Conservation (phyloP, 2,888 invertebrate species). For the Hirtodrosophila histrioides region DNA sequence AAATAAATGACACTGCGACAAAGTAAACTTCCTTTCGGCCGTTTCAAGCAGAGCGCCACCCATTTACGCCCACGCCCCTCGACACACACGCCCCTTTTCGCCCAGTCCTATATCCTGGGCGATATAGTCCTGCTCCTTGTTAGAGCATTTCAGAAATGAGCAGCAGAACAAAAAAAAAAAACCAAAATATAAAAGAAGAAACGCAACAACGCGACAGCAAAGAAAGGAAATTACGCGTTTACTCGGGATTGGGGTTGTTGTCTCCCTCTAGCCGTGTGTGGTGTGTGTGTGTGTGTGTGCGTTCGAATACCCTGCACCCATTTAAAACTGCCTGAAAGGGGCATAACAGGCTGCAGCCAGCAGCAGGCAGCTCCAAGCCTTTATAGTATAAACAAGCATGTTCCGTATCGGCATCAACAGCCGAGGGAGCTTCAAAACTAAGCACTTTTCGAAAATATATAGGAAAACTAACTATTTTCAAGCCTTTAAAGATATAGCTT, state of each 20-base stretch:
- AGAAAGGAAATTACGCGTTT: slow-evolving; percentile 64
- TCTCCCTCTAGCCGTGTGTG: slow-evolving; percentile 15
- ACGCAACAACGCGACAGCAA: slow-evolving; percentile 16
- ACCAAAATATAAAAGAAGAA: neutral
- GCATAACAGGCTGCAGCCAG: too few species aligned
- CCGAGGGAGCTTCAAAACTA: too few species aligned
- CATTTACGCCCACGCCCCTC: slow-evolving; percentile 24
- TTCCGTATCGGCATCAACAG: too few species aligned
- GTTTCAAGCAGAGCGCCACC: slow-evolving; percentile 19
- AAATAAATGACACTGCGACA: slow-evolving; percentile 78
- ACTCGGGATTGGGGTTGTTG: slow-evolving; percentile 45
- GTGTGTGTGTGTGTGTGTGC: slow-evolving; percentile 10
- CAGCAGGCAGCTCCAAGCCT: too few species aligned
- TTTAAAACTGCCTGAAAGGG: too few species aligned
- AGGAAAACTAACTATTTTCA: too few species aligned
- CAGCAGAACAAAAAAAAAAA: slow-evolving; percentile 16
- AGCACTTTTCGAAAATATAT: too few species aligned
- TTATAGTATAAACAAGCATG: too few species aligned
- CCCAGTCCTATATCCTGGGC: neutral
- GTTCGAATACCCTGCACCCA: slow-evolving; percentile 3
- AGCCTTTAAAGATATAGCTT: too few species aligned
- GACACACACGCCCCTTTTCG: neutral
- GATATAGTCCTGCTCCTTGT: neutral
- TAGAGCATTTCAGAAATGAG: slow-evolving; percentile 21
- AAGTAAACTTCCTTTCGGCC: slow-evolving; percentile 67